phyloP scores from a whole-genome alignment of 92 coral and sea anemone genomes.

The Bergia puertoricense region DNA sequence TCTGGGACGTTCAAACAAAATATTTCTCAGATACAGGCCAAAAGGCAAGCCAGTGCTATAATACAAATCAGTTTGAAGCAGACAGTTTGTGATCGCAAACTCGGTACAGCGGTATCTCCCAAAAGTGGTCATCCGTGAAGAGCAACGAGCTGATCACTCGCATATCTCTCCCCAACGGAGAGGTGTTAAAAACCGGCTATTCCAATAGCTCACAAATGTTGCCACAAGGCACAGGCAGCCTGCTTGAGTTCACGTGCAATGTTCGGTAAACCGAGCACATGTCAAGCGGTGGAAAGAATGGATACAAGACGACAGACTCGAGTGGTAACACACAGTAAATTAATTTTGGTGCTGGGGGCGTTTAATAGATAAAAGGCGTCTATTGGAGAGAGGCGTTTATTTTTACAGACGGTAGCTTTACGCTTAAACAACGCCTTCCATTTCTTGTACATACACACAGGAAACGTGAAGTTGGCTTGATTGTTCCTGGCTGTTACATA shows the following conservation, averaged over 20 bases:
- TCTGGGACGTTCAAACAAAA: background rate
- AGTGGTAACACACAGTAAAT: background rate
- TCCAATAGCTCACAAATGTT: background rate
- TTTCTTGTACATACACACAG: too few species aligned
- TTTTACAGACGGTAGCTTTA: too few species aligned
- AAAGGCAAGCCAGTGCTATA: background rate
- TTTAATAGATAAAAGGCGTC: too few species aligned
- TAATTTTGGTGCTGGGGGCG: too few species aligned
- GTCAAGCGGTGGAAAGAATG: background rate
- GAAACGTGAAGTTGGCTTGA: too few species aligned
- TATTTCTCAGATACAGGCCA: background rate
- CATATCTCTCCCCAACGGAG: background rate
- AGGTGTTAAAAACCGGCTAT: background rate
- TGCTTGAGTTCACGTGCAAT: background rate
- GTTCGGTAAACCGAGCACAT: background rate
- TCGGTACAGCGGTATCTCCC: background rate
- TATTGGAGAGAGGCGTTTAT: too few species aligned
- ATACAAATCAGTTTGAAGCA: background rate
- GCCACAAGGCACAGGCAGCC: background rate
- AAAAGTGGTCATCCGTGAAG: background rate
- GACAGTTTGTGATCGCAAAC: background rate
- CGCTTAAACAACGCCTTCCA: too few species aligned
- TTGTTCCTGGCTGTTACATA: too few species aligned
- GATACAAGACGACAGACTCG: background rate
- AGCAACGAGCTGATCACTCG: background rate